Conservation (phyloP, 1,140 invertebrate genomes). For the Microplitis demolitor region DNA sequence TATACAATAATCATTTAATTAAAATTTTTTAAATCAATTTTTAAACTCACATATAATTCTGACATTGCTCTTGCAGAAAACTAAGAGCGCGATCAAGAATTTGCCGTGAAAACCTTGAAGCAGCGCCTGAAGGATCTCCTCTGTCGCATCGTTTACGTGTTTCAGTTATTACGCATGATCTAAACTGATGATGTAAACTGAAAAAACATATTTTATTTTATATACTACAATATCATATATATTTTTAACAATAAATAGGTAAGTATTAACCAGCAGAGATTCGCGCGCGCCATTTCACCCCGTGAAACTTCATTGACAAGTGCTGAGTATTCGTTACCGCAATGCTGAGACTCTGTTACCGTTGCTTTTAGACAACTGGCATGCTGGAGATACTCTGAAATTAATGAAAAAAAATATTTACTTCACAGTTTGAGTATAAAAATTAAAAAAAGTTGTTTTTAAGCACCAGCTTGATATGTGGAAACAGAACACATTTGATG, state of each 20-base stretch:
- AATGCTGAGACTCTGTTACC: conserved; percentile 63
- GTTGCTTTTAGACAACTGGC: conserved; percentile 67
- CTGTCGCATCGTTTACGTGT: conserved; percentile 62
- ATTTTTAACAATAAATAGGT: not conserved
- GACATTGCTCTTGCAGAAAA: conserved; percentile 66
- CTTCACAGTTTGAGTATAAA: not conserved
- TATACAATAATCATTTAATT: not conserved
- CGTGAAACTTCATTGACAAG: conserved; percentile 65
- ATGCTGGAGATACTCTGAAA: conserved; percentile 66
- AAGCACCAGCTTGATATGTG: conserved; percentile 63
- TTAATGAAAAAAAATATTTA: not conserved
- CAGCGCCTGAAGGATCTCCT: conserved; percentile 57
- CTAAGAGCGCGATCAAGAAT: conserved; percentile 66
- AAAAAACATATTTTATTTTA: not conserved
- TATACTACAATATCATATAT: not conserved
- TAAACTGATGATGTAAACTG: conserved; percentile 66
- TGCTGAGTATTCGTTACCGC: conserved; percentile 64
- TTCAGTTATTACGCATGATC: conserved; percentile 64
- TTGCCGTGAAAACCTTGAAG: conserved; percentile 61
- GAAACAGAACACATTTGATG: conserved; percentile 66
- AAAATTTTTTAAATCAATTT: not conserved
- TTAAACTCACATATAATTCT: conserved; percentile 64
- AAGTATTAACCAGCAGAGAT: conserved; percentile 64
- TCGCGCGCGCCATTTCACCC: conserved; percentile 62
- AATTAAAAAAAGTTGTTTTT: not conserved